These are phyloP conservation scores for Phalacrocorax aristotelis DNA, from an alignment of 2,113 vertebrate species.

Conservation along the genomic window DNA sequence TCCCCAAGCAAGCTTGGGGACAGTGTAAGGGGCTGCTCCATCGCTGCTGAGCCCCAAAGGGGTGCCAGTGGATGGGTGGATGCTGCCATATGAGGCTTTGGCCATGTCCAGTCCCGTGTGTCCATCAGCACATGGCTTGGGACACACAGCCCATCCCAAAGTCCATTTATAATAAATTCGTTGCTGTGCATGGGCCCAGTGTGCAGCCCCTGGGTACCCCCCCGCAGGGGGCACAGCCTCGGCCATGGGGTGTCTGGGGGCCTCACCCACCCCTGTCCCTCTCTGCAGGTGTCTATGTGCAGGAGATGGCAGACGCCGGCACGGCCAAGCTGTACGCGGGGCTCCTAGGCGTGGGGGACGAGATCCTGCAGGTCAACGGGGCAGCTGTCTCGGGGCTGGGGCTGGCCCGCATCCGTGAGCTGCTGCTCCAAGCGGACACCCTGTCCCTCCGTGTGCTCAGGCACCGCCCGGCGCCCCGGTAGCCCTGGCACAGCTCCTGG, in stretches of 20 bases:
- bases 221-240: not conserved
- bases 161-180: not conserved
- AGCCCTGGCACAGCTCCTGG: not conserved
- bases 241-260: not conserved
- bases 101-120: fast-evolving
- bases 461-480: slow-evolving; percentile 78
- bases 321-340: slow-evolving; percentile 86
- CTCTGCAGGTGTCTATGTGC: slow-evolving; percentile 86
- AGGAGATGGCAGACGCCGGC: slow-evolving; percentile 82
- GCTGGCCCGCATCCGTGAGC: slow-evolving; percentile 78
- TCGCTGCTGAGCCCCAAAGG: not conserved
- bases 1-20: fast-evolving
- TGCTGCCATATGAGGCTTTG: fast-evolving
- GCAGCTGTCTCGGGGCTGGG: slow-evolving; percentile 84
- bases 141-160: fast-evolving
- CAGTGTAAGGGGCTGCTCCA: fast-evolving
- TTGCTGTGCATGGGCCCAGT: fast-evolving
- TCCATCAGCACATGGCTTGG: not conserved
- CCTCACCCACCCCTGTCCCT: fast-evolving
- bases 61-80: fast-evolving
- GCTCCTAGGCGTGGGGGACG: slow-evolving; percentile 87
- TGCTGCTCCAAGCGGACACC: slow-evolving; percentile 80
- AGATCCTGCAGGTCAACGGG: slow-evolving; percentile 92
- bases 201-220: not conserved
- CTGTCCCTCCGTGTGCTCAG: slow-evolving; percentile 84